A percentile compares a stretch with the other conserved stretches of the same genome.
Evolutionary conservation across 2,888 invertebrate species (phyloP).

Genomic region (Eupithecia inturbata): DNA sequence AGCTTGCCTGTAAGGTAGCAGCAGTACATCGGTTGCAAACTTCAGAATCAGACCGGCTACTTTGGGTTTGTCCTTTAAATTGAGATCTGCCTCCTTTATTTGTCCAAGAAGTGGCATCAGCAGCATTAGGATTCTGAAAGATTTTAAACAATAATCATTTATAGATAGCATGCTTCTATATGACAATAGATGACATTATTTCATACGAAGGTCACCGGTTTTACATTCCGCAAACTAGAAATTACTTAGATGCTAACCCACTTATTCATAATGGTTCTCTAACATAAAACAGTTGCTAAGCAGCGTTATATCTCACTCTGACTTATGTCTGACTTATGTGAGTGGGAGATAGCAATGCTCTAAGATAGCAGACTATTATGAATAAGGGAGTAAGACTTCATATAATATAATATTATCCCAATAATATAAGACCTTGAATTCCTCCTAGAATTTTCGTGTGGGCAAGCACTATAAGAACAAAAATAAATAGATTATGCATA

Average conservation of each 20-base stretch:
- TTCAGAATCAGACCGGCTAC: slow-evolving; percentile 88
- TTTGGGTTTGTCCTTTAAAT: slow-evolving; percentile 89
- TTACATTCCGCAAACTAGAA: not conserved
- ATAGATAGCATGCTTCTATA: not conserved
- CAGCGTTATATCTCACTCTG: too few species aligned
- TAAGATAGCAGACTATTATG: too few species aligned
- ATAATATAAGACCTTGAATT: not conserved
- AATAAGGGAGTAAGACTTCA: not conserved
- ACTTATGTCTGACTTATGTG: too few species aligned
- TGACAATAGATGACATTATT: not conserved
- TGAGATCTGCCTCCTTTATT: slow-evolving; percentile 87
- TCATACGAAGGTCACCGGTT: not conserved
- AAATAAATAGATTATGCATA: not conserved
- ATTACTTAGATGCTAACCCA: not conserved
- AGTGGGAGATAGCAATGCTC: too few species aligned
- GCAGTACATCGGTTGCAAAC: slow-evolving; percentile 91
- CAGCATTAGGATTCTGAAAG: slow-evolving; percentile 89
- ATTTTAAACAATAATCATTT: slow-evolving; percentile 8
- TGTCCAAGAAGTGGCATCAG: slow-evolving; percentile 91
- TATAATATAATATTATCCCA: not conserved
- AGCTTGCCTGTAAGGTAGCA: slow-evolving; percentile 92
- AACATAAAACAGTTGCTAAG: not conserved
- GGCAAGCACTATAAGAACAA: too few species aligned
- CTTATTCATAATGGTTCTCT: too few species aligned
- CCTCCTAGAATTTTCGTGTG: not conserved